Conservation (phyloP, 1,140 invertebrate genomes). For the Drosophila subobscura region DNA sequence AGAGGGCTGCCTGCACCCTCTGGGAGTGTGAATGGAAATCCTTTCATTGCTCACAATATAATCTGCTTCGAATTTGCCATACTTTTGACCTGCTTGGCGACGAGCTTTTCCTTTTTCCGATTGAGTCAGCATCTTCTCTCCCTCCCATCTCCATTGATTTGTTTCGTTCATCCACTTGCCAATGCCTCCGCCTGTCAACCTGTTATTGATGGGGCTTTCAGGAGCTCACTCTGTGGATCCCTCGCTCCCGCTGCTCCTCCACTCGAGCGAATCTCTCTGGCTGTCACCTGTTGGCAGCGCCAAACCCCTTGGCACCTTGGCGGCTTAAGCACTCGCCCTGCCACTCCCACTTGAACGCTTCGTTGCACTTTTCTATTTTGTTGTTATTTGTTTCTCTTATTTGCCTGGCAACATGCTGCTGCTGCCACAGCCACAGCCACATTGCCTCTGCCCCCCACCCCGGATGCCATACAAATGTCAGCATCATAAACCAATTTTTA, state of each 20-base stretch:
- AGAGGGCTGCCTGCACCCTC: not conserved
- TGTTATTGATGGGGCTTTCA: constrained; percentile 72
- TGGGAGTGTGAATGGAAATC: too few relatives aligned
- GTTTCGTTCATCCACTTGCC: constrained; percentile 55
- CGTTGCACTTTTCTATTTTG: constrained; percentile 44
- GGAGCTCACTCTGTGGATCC: constrained; percentile 1
- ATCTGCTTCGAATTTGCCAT: constrained; percentile 10
- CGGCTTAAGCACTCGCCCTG: constrained; percentile 5
- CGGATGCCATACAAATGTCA: constrained; percentile 61
- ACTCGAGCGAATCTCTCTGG: not conserved
- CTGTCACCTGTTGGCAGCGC: constrained; percentile 60
- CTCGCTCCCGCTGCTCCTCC: too few relatives aligned
- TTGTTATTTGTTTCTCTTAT: constrained; percentile 34
- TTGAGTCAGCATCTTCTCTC: not conserved
- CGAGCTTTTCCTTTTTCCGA: not conserved
- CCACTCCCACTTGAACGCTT: constrained; percentile 38
- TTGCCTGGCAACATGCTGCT: constrained; percentile 25
- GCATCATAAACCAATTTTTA: constrained; percentile 81
- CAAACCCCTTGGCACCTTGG: constrained; percentile 39
- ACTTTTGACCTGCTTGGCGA: not conserved
- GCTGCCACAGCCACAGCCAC: constrained; percentile 2
- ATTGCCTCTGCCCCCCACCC: not conserved
- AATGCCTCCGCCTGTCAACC: constrained; percentile 48
- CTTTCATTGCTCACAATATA: not conserved
- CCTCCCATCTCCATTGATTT: constrained; percentile 45